These are phyloP conservation scores for Galbula dea DNA, from an alignment of 2,113 vertebrate species.

Conservation along the genomic window DNA sequence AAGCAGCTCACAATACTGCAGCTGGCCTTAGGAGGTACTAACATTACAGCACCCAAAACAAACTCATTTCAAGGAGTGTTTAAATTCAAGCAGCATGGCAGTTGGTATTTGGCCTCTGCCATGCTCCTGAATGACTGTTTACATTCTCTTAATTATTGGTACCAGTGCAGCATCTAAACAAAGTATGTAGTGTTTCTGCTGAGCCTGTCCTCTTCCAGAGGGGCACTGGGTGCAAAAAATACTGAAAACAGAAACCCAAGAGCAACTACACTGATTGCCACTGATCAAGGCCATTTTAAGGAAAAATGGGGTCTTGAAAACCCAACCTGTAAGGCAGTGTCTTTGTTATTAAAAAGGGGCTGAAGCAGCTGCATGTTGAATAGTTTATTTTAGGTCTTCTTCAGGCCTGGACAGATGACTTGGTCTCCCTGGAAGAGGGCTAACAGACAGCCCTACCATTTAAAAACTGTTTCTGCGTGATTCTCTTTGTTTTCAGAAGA, in stretches of 20 bases:
- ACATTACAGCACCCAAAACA: neutral
- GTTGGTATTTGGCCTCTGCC: neutral
- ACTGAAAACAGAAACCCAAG: neutral
- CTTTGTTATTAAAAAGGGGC: neutral
- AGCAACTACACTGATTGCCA: neutral
- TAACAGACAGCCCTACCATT: neutral
- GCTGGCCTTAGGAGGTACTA: neutral
- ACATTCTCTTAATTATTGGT: neutral
- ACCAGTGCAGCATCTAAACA: neutral
- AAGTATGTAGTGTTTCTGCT: neutral
- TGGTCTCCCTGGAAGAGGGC: neutral
- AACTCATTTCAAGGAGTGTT: neutral
- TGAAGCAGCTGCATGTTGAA: conserved; percentile 17
- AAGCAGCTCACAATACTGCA: neutral
- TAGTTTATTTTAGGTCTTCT: conserved; percentile 42
- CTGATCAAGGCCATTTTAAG: neutral
- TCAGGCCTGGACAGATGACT: conserved; percentile 18
- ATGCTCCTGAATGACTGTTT: neutral
- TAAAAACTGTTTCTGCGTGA: neutral
- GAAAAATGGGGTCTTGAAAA: neutral
- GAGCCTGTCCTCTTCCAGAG: neutral
- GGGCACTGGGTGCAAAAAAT: neutral
- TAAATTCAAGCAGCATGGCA: neutral
- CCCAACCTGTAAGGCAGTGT: neutral
- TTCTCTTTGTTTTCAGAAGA: neutral